phyloP scores from a whole-genome alignment of 2,797 vertebrate species.

The Rhinoraja longicauda region DNA sequence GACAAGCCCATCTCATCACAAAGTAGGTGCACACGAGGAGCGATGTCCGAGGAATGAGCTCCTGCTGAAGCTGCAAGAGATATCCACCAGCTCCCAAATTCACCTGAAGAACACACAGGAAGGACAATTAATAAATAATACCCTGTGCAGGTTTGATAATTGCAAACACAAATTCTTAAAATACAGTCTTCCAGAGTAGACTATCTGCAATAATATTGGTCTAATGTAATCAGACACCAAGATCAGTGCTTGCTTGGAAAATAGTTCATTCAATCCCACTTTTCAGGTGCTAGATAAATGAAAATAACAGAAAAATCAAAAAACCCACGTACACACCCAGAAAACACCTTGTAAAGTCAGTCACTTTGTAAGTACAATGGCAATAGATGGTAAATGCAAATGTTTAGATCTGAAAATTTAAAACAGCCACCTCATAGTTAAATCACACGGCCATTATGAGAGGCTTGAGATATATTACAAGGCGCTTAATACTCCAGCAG shows the following conservation, averaged over 20 bases:
- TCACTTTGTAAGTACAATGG: not conserved
- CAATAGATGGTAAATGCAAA: not conserved
- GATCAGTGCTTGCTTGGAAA: not conserved
- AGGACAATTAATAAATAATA: not conserved
- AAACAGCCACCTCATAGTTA: not conserved
- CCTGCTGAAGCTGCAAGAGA: constrained; percentile 82
- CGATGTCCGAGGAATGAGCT: constrained; percentile 78
- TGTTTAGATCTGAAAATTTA: not conserved
- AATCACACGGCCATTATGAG: not conserved
- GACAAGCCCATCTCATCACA: constrained; percentile 76
- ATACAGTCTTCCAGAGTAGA: too few species aligned
- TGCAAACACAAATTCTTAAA: not conserved
- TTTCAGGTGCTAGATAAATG: not conserved
- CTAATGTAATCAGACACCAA: not conserved
- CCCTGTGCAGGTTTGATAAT: not conserved
- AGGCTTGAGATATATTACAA: not conserved
- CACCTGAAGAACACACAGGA: constrained; percentile 53
- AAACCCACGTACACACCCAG: not conserved
- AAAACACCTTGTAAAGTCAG: not conserved
- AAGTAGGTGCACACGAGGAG: constrained; percentile 81
- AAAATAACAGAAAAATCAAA: not conserved
- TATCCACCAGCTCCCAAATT: constrained; percentile 67
- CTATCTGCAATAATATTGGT: not conserved
- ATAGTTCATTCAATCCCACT: not conserved
- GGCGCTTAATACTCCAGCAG: not conserved